Evolutionary conservation across 2,113 vertebrate species (phyloP), one percentile per base, ranked within the genome.

Genomic region (Pseudorectes ferrugineus): DNA sequence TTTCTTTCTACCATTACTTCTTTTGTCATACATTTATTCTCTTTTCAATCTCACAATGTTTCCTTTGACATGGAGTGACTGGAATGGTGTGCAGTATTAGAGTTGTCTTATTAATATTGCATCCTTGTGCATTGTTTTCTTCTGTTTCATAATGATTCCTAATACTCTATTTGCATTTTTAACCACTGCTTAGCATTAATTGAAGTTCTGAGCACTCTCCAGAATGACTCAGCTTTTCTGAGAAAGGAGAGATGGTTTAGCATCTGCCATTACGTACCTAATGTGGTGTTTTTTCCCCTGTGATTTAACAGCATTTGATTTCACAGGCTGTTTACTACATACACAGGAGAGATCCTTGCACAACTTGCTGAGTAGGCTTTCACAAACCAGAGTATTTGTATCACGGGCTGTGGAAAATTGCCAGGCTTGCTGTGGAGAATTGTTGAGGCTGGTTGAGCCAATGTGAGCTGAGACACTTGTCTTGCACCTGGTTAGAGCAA

Each of bases 381-480:
- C 35, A 65, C 66, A 82, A 54, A 59, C 5, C 31, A 59, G 61
- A 35, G 15, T 63, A 4, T 68, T 63, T 48, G 10, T 70, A 28
- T 38, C 10, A 8, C 31, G 35, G 40, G 45, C 31, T 42, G 33
- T 33, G 51, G 43, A 28, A 57, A 57, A 49, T 42, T 57, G 42
- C 36, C 58, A 65, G 49, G 26, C 49, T 36, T 49, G 49, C 42
- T 40, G 66, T 2, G 4, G 25, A 57, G 49, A 65, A 33, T 49
- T 49, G 7, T 36, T 17, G 6, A 31, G 49, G 40, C 74, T 71
- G 40, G 40, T 46, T 42, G 49, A 72, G 35, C 59, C 26, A 55
- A 4, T 0, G 1, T 48, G 57, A 35, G 49, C 6, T 36, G 66
- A 49, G 29, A 22, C 1, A 1, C 13, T n/a, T 49, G 21, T 35